Evolutionary conservation across 2,797 vertebrate species (phyloP).

Genomic region (Sciurus vulgaris): DNA sequence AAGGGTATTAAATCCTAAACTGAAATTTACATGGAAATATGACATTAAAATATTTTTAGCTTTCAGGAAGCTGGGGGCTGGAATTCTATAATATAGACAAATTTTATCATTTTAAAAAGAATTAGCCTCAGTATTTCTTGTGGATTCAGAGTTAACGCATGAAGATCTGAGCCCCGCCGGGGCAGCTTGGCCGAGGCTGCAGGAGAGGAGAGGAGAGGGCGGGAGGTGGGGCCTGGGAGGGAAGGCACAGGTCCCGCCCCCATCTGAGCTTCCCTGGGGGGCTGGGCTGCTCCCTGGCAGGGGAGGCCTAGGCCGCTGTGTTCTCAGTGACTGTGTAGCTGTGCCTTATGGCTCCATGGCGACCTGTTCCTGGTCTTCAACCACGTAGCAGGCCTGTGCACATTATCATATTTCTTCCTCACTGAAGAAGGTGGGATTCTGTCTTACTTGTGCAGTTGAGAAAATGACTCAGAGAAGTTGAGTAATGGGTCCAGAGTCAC

Average conservation of each 20-base stretch:
- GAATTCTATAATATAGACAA: conserved; percentile 76
- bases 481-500: not conserved
- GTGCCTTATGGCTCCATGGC: not conserved
- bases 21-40: conserved; percentile 82
- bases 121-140: conserved; percentile 83
- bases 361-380: not conserved
- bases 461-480: conserved; percentile 12
- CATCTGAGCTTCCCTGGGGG: not conserved
- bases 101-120: conserved; percentile 83
- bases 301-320: not conserved
- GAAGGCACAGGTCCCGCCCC: not conserved
- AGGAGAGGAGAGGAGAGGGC: not conserved
- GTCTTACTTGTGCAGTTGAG: not conserved
- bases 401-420: not conserved
- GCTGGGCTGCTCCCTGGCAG: not conserved
- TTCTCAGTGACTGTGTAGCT: not conserved
- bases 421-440: not conserved
- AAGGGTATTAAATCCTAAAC: conserved; percentile 83
- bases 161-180: conserved; percentile 86
- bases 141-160: conserved; percentile 86
- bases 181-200: conserved; percentile 86
- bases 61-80: conserved; percentile 81
- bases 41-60: conserved; percentile 80
- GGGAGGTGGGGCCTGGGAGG: not conserved
- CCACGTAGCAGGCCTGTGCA: fast-evolving